These are phyloP conservation scores for Tetranychus piercei DNA, from an alignment of 2,888 invertebrate genomes.

Conservation along the genomic window DNA sequence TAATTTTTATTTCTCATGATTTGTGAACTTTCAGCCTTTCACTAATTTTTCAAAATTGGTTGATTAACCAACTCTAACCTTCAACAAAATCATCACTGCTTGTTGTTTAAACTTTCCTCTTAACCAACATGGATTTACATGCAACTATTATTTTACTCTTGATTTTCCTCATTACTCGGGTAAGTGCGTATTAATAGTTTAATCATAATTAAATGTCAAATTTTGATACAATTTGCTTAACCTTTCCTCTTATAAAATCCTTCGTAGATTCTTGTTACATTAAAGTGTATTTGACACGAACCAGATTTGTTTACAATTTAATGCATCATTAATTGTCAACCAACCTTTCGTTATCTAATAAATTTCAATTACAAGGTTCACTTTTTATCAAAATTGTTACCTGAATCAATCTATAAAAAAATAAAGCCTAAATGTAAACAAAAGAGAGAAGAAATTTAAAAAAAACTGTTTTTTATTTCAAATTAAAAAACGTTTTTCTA, in stretches of 20 bases:
- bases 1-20: too few relatives aligned
- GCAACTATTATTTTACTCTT: neutral
- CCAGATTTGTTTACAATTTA: neutral
- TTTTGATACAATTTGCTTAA: neutral
- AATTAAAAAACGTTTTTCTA: too few relatives aligned
- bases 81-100: neutral
- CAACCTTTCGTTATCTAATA: neutral
- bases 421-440: too few relatives aligned
- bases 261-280: too few relatives aligned
- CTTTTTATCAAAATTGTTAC: neutral
- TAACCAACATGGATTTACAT: neutral
- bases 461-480: too few relatives aligned
- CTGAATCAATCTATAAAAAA: too few relatives aligned
- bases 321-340: neutral
- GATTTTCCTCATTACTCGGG: neutral
- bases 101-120: neutral
- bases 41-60: neutral
- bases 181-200: neutral
- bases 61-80: neutral
- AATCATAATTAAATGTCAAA: neutral
- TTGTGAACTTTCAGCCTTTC: too few relatives aligned
- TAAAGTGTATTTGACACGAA: neutral
- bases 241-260: neutral
- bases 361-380: neutral
- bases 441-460: too few relatives aligned